Evolutionary conservation across 1,140 invertebrate genomes (phyloP).

Genomic region (Pristionchus pacificus): DNA sequence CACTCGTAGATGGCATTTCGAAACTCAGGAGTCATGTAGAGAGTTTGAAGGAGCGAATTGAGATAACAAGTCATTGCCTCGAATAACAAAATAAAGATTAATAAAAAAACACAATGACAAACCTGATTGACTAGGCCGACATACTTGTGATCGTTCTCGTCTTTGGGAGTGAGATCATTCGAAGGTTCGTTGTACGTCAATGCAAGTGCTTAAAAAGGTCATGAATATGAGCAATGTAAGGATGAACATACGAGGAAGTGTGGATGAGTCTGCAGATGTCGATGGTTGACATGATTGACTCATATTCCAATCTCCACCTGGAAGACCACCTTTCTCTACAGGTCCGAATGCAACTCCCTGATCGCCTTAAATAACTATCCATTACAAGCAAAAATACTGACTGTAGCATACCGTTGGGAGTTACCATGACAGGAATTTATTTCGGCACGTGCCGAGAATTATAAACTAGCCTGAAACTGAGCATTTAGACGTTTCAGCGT

Average conservation of each 20-base stretch:
- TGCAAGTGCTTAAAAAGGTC: no score
- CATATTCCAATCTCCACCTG: neutral
- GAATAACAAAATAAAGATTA: constrained; percentile 4
- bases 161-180: constrained; percentile 21
- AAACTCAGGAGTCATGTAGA: constrained; percentile 92
- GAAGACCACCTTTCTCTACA: neutral
- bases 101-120: neutral
- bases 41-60: constrained; percentile 80
- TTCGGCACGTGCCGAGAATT: no score
- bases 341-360: no score
- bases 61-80: constrained; percentile 86
- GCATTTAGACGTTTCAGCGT: no score
- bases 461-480: no score
- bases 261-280: neutral
- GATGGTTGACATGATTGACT: neutral
- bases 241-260: neutral
- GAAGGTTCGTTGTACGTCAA: no score
- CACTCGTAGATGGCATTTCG: constrained; percentile 79
- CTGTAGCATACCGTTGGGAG: no score
- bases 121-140: constrained; percentile 81
- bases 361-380: no score
- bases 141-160: constrained; percentile 62
- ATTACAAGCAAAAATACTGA: no score
- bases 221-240: no score
- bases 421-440: no score